Conservation (phyloP, 2,888 invertebrate species). For the Nomada fabriciana region DNA sequence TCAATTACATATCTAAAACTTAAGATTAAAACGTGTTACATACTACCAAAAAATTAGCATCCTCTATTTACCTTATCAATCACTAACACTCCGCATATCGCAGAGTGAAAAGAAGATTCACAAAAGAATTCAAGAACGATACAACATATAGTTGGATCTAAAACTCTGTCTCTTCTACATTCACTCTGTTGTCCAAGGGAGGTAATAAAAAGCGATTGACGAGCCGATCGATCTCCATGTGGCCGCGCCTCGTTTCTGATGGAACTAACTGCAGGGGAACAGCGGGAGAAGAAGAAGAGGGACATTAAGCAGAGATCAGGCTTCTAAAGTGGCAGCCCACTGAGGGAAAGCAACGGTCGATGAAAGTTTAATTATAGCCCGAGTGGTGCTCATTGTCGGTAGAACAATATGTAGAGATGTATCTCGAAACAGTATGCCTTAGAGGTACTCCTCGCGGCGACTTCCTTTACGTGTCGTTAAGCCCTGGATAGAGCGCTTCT, state of each 20-base stretch:
- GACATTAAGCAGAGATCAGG: conserved; percentile 19
- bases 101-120: too few relatives aligned
- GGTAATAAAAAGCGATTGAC: conserved; percentile 27
- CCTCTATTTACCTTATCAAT: too few relatives aligned
- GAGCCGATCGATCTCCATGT: conserved; percentile 57
- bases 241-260: conserved; percentile 10
- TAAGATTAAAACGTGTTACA: too few relatives aligned
- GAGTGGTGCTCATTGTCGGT: background rate
- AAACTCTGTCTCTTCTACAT: background rate
- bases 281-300: background rate
- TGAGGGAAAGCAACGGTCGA: background rate
- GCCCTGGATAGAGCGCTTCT: background rate
- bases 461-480: conserved; percentile 45
- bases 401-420: background rate
- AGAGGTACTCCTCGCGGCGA: conserved; percentile 12
- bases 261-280: conserved; percentile 14
- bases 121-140: background rate
- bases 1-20: too few relatives aligned
- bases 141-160: background rate
- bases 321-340: background rate
- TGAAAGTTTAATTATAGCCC: conserved; percentile 64
- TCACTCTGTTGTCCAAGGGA: background rate
- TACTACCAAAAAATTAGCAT: too few relatives aligned
- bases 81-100: too few relatives aligned
- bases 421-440: conserved; percentile 21